Evolutionary conservation across 2,888 invertebrate genomes (phyloP), one percentile per base, ranked within the genome.

Genomic region (Athripsodes cinereus): DNA sequence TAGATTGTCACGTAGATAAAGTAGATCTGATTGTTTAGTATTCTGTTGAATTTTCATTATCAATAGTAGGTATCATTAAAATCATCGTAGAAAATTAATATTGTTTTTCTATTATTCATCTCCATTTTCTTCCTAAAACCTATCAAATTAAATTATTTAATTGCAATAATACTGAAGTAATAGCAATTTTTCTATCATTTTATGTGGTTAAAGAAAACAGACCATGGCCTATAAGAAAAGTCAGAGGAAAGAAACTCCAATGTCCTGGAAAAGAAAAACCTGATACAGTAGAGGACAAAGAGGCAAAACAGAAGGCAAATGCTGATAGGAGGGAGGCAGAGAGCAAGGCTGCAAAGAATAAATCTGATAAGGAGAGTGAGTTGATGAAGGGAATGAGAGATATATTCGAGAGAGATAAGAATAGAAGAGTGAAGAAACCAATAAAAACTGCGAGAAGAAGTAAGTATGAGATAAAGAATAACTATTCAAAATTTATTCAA

Each of bases 381-480:
- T 35, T 61, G 35, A 61, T 61, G 61, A 61, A 52, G 21, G 56
- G 56, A 5, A 58, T 61, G 58, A 50, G 52, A 21, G 54, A 22
- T 5, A 47, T 59, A 6, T 61, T 61, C 35, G 58, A 59, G 31
- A 55, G 56, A 40, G 58, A 61, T 18, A 55, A 52, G 18, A 22
- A 53, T 8, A 53, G 53, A 20, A 34, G 51, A 1, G 56, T 59
- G n/a, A 54, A 53, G 21, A 55, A 61, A 19, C 61, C 61, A 11
- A 35, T 58, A 6, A 56, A 59, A n/a, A 58, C 61, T 6, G 56
- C 58, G 20, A 58, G 52, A 51, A 58, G 61, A 59, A 56, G 61
- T 61, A 46, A 61, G 54, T 54, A 26, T 26, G 10, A 26, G 3
- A n/a, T n/a, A n/a, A n/a, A n/a, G n/a, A n/a, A n/a, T n/a, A n/a